These are phyloP conservation scores for Arvicanthis niloticus DNA, from an alignment of 2,113 vertebrate species.

Conservation along the genomic window DNA sequence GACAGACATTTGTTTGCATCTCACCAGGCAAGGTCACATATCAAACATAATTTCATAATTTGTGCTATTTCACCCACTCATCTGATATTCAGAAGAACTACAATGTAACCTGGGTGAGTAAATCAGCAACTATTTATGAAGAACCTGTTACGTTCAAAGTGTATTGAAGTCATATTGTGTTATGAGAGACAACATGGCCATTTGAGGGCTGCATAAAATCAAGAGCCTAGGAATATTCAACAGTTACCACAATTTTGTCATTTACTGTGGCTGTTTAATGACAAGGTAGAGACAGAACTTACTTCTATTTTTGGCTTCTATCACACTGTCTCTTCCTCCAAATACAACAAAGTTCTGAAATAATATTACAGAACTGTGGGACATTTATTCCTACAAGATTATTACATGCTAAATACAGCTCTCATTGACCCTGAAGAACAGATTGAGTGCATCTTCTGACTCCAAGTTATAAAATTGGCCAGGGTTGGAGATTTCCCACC, in stretches of 20 bases:
- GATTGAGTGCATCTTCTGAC: background rate
- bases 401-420: background rate
- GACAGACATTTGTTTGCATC: background rate
- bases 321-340: background rate
- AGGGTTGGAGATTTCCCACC: background rate
- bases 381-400: background rate
- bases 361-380: background rate
- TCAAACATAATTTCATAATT: background rate
- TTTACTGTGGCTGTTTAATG: background rate
- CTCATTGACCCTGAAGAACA: background rate
- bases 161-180: background rate
- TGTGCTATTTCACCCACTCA: background rate
- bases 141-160: background rate
- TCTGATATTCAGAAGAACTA: background rate
- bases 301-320: background rate
- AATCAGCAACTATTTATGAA: background rate
- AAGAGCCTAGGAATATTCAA: background rate
- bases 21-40: background rate
- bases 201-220: background rate
- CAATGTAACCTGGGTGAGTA: background rate
- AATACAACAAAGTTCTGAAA: background rate
- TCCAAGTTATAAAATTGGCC: constrained; percentile 19
- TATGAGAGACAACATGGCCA: background rate
- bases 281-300: background rate
- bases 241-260: background rate